Base-by-base conservation (phyloP, 2,888 invertebrate genomes). In the Aleiodes alternator region DNA sequence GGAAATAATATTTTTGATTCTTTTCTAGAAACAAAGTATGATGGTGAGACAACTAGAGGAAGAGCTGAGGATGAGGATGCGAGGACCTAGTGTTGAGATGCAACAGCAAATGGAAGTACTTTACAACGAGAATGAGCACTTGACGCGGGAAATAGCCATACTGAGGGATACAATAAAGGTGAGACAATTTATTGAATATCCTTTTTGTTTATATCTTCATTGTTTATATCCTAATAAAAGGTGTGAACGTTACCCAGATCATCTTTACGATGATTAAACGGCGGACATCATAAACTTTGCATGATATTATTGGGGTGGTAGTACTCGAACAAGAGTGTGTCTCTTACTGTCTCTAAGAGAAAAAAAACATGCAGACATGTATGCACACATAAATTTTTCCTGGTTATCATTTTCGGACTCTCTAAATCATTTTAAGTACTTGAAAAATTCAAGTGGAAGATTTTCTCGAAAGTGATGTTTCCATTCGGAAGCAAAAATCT, bases 161-260 rank as follows among this genome's bases (percentile, higher is more conserved):
- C 92, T 98, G 83, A 93, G 97, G 79, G 97, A 98, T 89, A 97
- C 97, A 76, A 97, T 97, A 88, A 97, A 97, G 94, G 96, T 96
- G 85, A 75, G 76, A 31, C 7, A 68, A 12, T 50, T 43, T 43
- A 48, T 48, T 48, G 43, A 64, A 64, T 43, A 0, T 43, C 11
- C 43, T 8, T 38, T 38, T 7, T 43, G 43, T 1, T 43, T 9
- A 51, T 14, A n/a, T 23, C 31, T 29, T 29, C 51, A 4, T 50
- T 29, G 48, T 31, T 68, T 68, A 51, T 14, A 3, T 29, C 29
- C 14, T 7, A 5, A n/a, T 48, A 43, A 43, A 38, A 61, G 3
- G 43, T 1, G 8, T 16, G 43, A 61, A 61, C 61, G 43, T 57
- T 12, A 57, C 12, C 12, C 12, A 9, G 31, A 31, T 43, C 9